phyloP scores from a whole-genome alignment of 2,113 vertebrate species.

The Clarias magur region DNA sequence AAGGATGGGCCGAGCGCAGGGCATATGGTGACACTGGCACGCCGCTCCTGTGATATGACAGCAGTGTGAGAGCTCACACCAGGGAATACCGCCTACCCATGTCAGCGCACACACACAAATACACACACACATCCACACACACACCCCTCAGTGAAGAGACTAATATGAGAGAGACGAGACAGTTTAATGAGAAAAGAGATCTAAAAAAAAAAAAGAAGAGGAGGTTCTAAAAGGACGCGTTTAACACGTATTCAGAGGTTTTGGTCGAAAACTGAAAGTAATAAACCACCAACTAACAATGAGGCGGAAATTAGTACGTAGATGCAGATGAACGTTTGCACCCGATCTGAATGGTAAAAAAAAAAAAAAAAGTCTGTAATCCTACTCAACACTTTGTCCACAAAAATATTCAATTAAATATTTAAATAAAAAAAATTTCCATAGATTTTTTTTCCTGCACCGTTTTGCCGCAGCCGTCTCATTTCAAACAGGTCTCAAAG shows the following conservation, averaged over 20 bases:
- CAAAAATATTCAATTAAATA: neutral
- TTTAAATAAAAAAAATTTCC: neutral
- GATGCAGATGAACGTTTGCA: neutral
- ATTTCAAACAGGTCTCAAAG: neutral
- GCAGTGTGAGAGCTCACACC: conserved; percentile 69
- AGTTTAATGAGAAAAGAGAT: neutral
- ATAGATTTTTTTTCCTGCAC: too few species aligned
- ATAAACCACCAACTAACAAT: neutral
- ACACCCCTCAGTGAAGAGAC: conserved; percentile 21
- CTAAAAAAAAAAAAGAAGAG: neutral
- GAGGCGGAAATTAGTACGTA: neutral
- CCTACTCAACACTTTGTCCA: neutral
- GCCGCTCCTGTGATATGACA: conserved; percentile 71
- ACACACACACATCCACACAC: conserved; percentile 31
- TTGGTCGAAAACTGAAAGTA: neutral
- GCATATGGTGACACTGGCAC: conserved; percentile 75
- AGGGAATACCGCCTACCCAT: conserved; percentile 67
- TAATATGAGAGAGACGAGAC: conserved; percentile 20
- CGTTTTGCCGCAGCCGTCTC: neutral
- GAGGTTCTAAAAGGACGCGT: neutral
- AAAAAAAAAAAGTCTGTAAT: neutral
- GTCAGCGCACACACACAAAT: conserved; percentile 35
- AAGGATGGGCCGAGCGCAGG: conserved; percentile 69
- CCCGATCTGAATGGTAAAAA: neutral
- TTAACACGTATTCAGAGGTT: neutral